phyloP scores from a whole-genome alignment of 2,888 invertebrate species.

The Leucophenga montana region DNA sequence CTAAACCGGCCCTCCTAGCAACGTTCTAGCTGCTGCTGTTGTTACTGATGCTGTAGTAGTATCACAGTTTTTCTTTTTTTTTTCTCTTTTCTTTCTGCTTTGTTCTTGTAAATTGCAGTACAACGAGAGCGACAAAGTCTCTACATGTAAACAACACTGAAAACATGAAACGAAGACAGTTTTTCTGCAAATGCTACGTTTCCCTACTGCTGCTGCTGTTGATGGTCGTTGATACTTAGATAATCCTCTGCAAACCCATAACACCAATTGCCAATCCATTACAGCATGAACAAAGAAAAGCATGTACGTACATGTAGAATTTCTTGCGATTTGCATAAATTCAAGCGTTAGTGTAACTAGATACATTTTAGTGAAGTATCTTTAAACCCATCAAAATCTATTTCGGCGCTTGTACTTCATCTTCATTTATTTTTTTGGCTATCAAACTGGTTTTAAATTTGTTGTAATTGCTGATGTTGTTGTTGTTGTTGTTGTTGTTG shows the following conservation, averaged over 20 bases:
- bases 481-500: constrained; percentile 10
- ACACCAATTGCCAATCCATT: background rate
- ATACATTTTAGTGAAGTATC: background rate
- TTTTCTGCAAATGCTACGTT: background rate
- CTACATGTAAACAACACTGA: constrained; percentile 17
- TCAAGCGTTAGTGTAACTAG: constrained; percentile 1
- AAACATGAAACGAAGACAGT: constrained; percentile 24
- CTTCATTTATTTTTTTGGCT: background rate
- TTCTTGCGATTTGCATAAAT: background rate
- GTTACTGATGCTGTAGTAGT: background rate
- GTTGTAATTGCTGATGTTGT: constrained; percentile 2
- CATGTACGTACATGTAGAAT: no score
- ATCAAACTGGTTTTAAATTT: constrained; percentile 11
- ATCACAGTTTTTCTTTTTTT: background rate
- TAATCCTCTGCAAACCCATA: background rate
- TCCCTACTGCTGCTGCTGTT: no score
- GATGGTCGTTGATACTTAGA: background rate
- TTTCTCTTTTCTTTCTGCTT: no score
- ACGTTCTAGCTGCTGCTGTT: background rate
- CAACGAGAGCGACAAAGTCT: background rate
- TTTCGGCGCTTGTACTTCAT: background rate
- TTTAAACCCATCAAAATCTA: background rate
- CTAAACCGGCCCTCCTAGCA: constrained; percentile 15
- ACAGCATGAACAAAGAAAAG: no score
- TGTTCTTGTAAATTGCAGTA: constrained; percentile 13